Evolutionary conservation across 2,888 invertebrate genomes (phyloP).

Genomic region (Autographa pulchrina): DNA sequence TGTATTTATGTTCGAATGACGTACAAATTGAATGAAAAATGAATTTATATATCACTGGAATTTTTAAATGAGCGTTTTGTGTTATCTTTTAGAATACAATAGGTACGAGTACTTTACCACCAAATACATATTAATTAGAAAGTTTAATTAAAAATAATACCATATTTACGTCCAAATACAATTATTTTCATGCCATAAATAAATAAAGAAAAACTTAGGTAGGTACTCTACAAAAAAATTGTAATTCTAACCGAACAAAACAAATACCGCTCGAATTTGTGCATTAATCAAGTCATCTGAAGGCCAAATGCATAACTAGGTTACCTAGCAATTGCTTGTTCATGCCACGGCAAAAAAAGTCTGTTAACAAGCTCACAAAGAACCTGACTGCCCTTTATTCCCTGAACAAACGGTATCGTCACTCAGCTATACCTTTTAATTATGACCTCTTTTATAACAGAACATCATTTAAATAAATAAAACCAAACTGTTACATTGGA

Average conservation of each 20-base stretch:
- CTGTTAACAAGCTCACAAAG: not conserved
- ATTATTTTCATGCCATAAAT: no score
- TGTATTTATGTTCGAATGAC: not conserved
- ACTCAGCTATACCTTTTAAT: not conserved
- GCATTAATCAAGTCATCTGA: not conserved
- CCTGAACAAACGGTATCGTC: not conserved
- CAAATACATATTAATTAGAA: no score
- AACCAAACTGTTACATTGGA: not conserved
- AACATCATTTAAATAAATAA: not conserved
- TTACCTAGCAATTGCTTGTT: slow-evolving; percentile 1
- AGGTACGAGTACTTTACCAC: no score
- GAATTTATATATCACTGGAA: not conserved
- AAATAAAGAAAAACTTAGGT: no score
- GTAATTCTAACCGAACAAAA: not conserved
- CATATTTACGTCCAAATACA: no score
- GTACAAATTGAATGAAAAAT: not conserved
- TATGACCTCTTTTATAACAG: slow-evolving; percentile 1
- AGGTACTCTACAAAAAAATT: no score
- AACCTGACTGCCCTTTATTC: not conserved
- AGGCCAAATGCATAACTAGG: not conserved
- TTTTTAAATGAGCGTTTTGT: no score
- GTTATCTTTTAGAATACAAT: no score
- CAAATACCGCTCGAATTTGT: not conserved
- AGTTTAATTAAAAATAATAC: no score
- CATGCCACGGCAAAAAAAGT: slow-evolving; percentile 3